Evolutionary conservation across 2,888 invertebrate species (phyloP).

Genomic region (Perdita meconis): DNA sequence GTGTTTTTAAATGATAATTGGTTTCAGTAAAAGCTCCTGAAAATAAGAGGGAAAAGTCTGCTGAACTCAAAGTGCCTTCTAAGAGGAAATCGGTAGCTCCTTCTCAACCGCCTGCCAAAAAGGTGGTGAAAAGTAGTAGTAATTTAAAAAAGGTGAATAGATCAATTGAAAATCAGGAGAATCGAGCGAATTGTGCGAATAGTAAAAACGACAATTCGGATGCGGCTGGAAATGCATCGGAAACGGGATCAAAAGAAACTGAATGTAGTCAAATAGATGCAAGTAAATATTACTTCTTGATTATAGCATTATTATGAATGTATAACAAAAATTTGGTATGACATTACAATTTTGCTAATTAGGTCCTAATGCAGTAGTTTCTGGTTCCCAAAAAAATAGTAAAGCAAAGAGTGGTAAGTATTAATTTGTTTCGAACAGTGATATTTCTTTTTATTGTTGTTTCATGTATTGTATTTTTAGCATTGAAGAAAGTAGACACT

Average conservation of each 20-base stretch:
- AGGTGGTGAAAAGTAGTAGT: conserved; percentile 57
- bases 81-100: conserved; percentile 70
- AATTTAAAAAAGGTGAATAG: conserved; percentile 66
- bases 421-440: too few relatives aligned
- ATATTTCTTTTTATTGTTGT: too few relatives aligned
- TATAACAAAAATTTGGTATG: not conserved
- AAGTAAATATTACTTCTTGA: conserved; percentile 25
- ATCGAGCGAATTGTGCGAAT: conserved; percentile 76
- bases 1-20: not conserved
- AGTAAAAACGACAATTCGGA: conserved; percentile 66
- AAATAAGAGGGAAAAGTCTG: conserved; percentile 74
- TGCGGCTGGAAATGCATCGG: conserved; percentile 15
- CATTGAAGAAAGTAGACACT: conserved; percentile 64
- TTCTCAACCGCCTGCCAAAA: conserved; percentile 62
- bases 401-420: conserved; percentile 57
- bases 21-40: conserved; percentile 75
- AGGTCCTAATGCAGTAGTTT: conserved; percentile 42
- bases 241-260: conserved; percentile 44
- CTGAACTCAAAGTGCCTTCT: conserved; percentile 75
- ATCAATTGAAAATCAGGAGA: conserved; percentile 81
- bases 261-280: conserved; percentile 41
- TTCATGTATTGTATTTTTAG: conserved; percentile 51
- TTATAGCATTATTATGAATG: not conserved
- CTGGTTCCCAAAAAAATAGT: conserved; percentile 6
- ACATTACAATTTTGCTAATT: conserved; percentile 13